Base-by-base conservation (phyloP, 1,140 invertebrate species). In the Drosophila paulistorum region DNA sequence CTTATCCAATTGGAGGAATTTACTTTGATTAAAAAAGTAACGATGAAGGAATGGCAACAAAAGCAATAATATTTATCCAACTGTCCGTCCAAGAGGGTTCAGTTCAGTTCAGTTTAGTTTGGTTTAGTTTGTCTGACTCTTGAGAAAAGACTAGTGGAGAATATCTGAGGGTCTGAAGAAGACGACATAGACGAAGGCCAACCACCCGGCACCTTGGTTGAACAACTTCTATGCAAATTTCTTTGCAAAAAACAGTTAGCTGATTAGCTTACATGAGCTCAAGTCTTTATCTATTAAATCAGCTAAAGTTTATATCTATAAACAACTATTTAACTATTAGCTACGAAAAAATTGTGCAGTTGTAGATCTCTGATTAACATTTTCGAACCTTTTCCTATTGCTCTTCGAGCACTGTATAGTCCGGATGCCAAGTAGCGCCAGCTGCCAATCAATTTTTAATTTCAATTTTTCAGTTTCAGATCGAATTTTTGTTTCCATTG, bases 1-100 rank as follows among this genome's bases (percentile, higher is more conserved):
- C 91, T 85, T 92, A 93, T 71, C 84, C 92, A 39, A 71, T 75
- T 76, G 64, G 17, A 66, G 61, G 66, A 77, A 79, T 83, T 84
- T 71, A 86, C 81, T 60, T 76, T 93, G 92, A 90, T 77, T 83
- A 30, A 90, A 91, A 60, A 87, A 68, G 30, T 23, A 79, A 30
- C 30, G 30, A 30, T 65, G 55, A 68, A 61, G 20, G 13, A 48
- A 57, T 39, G 61, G n/a, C 62, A 58, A 67, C 51, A 63, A 58
- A 33, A 68, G 45, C 65, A 73, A 67, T 58, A 58, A n/a, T 41
- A 58, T 58, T 66, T 58, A 66, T 68, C 68, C 65, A 76, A 48
- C 37, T 23, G 48, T 51, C 30, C 14, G 30, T 30, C 30, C 30
- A 30, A 57, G 59, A 39, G 73, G 74, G 65, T 69, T 20, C n/a